Percentiles rank a stretch among this genome's conserved stretches.
Evolutionary conservation across 2,888 invertebrate genomes (phyloP).

Genomic region (Plutella xylostella): DNA sequence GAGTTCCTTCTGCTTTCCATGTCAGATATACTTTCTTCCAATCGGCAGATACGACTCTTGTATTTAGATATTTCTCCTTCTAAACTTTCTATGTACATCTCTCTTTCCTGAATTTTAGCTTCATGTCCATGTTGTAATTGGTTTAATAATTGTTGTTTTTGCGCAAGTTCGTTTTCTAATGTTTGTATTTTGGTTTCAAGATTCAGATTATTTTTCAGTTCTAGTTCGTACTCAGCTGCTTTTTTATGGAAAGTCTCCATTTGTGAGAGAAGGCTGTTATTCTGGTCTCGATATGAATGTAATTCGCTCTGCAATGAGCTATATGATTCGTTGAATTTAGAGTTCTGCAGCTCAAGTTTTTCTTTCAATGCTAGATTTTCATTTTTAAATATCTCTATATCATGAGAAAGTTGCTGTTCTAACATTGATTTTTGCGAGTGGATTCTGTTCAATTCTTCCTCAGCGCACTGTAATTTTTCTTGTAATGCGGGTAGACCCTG

Average conservation of each 20-base stretch:
- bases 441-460: slow-evolving; percentile 45
- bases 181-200: slow-evolving; percentile 45
- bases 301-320: slow-evolving; percentile 35
- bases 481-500: slow-evolving; percentile 44
- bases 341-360: slow-evolving; percentile 26
- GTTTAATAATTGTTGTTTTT: slow-evolving; percentile 43
- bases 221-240: slow-evolving; percentile 49
- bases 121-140: slow-evolving; percentile 64
- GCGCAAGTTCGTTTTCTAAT: slow-evolving; percentile 42
- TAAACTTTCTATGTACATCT: slow-evolving; percentile 78
- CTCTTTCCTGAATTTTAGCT: slow-evolving; percentile 80
- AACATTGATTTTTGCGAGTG: slow-evolving; percentile 34
- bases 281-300: slow-evolving; percentile 33
- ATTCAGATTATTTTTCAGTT: slow-evolving; percentile 49
- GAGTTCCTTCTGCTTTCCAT: slow-evolving; percentile 72
- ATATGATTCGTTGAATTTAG: slow-evolving; percentile 30
- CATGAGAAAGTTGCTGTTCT: slow-evolving; percentile 44
- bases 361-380: too few species aligned
- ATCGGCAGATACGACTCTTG: slow-evolving; percentile 71
- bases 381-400: too few species aligned
- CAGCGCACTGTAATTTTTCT: slow-evolving; percentile 48
- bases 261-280: slow-evolving; percentile 31
- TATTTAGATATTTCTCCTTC: slow-evolving; percentile 75
- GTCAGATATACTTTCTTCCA: slow-evolving; percentile 74
- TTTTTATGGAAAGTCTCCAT: slow-evolving; percentile 48